Base-by-base conservation (phyloP, 2,888 invertebrate species). In the Hyalella azteca region DNA sequence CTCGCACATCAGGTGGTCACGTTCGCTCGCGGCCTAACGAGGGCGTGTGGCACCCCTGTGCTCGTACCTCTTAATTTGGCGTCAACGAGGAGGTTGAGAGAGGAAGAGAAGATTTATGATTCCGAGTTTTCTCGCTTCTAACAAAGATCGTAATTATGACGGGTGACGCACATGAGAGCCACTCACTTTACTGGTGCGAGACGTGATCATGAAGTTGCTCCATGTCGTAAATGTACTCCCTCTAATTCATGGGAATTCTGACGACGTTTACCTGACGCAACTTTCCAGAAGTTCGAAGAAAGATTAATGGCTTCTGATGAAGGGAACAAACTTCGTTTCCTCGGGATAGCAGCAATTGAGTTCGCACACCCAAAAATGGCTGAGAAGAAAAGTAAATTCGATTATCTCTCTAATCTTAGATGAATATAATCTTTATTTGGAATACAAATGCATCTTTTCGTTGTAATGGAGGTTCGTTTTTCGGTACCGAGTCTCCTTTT, bases 61-160 rank as follows among this genome's bases (percentile, higher is more conserved):
- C 22, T 19, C 54, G 54, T 54, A 54, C 7, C 54, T 54, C 54
- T 54, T 54, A 22, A 54, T 54, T 54, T 54, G 26, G 26, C 19
- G 54, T 4, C 54, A 9, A 22, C 54, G 29, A 54, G 54, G 54
- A 22, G 22, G 26, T 26, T 22, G 22, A 26, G 26, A 54, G 0
- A 54, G 54, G 54, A 54, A n/a, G n/a, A n/a, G n/a, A 26, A 22
- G 54, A 26, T 54, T 29, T 22, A 54, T 13, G 54, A 22, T 29
- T 54, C 49, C 54, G 29, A 54, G 54, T 54, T 54, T 54, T 54
- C 26, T 29, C 26, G 54, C 29, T 54, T 54, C 54, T 29, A 22
- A 54, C 54, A 54, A 54, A 66, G 36, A 19, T 36, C 36, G 36
- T 66, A 66, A 66, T 66, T 66, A 66, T 36, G 66, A 66, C 36